Conservation (phyloP, 2,113 vertebrate species). For the Callocephalon fimbriatum region DNA sequence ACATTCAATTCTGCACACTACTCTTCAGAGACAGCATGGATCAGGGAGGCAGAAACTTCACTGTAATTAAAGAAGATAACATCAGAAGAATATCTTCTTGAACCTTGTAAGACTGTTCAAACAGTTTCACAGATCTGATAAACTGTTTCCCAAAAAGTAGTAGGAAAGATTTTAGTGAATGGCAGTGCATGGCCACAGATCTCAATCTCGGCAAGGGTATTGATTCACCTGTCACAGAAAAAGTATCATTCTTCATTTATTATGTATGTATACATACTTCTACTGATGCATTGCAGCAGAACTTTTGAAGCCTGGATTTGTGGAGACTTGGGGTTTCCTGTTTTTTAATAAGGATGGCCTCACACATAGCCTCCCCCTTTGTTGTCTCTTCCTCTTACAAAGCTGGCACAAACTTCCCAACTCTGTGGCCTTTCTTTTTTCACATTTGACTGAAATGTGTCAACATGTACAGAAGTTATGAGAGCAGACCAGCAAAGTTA, state of each 20-base stretch:
- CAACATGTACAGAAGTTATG: neutral
- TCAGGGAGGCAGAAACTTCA: neutral
- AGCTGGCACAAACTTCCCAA: neutral
- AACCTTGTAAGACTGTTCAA: neutral
- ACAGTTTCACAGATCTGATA: neutral
- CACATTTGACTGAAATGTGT: neutral
- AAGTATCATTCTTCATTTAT: neutral
- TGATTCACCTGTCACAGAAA: neutral
- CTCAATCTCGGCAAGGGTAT: neutral
- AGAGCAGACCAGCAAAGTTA: neutral
- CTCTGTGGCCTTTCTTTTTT: neutral
- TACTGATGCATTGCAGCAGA: neutral
- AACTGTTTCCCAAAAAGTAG: neutral
- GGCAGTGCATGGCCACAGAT: neutral
- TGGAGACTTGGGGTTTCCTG: neutral
- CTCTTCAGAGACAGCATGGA: neutral
- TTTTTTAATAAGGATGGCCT: neutral
- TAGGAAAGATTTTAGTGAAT: neutral
- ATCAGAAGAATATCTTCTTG: neutral
- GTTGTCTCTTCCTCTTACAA: neutral
- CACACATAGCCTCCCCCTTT: neutral
- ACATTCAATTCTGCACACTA: neutral
- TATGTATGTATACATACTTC: neutral
- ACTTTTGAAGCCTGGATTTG: neutral
- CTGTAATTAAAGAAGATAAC: neutral